Percentiles rank a stretch among this genome's conserved stretches.
These are phyloP conservation scores for Meda fulgida DNA, from an alignment of 2,797 vertebrate species.

Conservation along the genomic window DNA sequence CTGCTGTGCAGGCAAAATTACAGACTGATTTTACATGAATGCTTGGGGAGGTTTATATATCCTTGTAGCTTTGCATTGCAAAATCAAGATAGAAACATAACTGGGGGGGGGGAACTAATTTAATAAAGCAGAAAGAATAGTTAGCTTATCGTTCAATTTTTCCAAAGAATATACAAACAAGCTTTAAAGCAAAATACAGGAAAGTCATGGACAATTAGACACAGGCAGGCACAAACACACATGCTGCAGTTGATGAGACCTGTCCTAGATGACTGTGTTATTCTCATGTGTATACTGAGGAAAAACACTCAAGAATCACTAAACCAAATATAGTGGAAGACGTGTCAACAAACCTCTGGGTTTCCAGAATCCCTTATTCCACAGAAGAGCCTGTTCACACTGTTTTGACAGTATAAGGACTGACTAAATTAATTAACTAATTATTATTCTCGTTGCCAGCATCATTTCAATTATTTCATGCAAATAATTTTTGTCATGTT, in stretches of 20 bases:
- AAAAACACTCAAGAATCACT: background rate
- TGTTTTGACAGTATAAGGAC: background rate
- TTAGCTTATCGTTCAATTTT: slow-evolving; percentile 17
- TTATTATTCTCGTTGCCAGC: background rate
- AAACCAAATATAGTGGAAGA: slow-evolving; percentile 18
- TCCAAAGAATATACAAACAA: background rate
- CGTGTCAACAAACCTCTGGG: background rate
- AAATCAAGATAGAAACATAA: slow-evolving; percentile 1
- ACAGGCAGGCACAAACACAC: background rate
- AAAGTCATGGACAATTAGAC: slow-evolving; percentile 10
- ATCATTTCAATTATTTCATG: background rate
- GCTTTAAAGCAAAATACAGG: background rate
- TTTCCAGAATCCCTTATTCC: slow-evolving; percentile 41
- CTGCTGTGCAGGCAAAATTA: slow-evolving; percentile 7
- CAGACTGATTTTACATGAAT: slow-evolving; percentile 19
- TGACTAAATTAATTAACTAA: too few species aligned
- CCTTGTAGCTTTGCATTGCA: slow-evolving; percentile 1
- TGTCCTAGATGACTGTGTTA: slow-evolving; percentile 17
- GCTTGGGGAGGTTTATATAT: background rate
- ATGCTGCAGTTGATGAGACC: background rate
- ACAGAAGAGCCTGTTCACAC: slow-evolving; percentile 7
- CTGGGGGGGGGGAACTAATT: background rate
- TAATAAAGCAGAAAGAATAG: background rate
- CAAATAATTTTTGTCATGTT: background rate
- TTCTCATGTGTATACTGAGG: slow-evolving; percentile 21